Evolutionary conservation across 2,797 vertebrate species (phyloP), one percentile per base, ranked within the genome.

Genomic region (Anableps anableps): DNA sequence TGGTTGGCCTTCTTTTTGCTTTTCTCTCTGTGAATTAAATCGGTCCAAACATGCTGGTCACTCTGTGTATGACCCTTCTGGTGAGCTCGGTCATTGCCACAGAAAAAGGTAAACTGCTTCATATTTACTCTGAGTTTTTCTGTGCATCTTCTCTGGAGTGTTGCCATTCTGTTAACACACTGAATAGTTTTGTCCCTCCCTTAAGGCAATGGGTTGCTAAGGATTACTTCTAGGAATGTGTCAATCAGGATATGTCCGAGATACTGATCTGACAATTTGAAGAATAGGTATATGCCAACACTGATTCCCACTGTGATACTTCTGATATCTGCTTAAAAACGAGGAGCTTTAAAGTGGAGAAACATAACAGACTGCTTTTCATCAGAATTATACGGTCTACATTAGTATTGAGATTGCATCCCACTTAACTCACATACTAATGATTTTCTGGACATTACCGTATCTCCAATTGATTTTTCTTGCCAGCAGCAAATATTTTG

Each of bases 91-190:
- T 83, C 77, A 2, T 58, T 0, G 87, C 93, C 43, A 66, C 87
- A 62, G 87, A 93, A 26, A 85, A 93, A 93, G 94, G 95, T 96
- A 93, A 92, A 74, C n/a, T 23, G 0, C 36, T 80, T 79, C 47
- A 66, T 68, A 23, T 45, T 2, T 41, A 34, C 1, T 64, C 7
- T 47, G 50, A 16, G 38, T 36, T 77, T 9, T 71, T n/a, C n/a
- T 1, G 2, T 66, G 19, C 64, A 23, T 13, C 21, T 41, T 41
- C 8, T 68, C 64, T 41, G 23, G 34, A 41, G 9, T 23, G 64
- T 41, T 68, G 34, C 64, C 64, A 26, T 4, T 41, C 64, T 66
- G 34, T 21, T 41, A 70, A 70, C 66, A 70, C 41, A 45, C 17
- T 68, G 36, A 41, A 68, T 38, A 70, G 41, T 43, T 70, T 45